Conservation (phyloP, 2,797 vertebrate species). For the Acropternis orthonyx region DNA sequence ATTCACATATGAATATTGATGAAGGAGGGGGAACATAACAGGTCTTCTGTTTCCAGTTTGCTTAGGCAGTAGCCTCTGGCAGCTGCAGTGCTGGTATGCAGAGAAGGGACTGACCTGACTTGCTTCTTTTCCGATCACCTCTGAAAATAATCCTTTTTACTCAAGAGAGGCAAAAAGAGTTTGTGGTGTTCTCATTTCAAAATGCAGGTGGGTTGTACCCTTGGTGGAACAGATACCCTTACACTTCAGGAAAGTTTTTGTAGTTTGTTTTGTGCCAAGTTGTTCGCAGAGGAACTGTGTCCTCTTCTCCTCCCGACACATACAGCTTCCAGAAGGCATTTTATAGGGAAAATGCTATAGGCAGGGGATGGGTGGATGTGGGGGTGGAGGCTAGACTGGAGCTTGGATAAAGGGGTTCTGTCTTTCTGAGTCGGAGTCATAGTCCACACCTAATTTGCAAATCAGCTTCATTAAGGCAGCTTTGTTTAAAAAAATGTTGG, state of each 20-base stretch:
- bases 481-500: conserved; percentile 34
- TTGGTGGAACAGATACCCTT: neutral
- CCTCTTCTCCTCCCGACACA: neutral
- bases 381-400: neutral
- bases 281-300: neutral
- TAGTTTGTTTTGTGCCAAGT: neutral
- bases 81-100: neutral
- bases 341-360: neutral
- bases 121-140: neutral
- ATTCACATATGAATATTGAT: neutral
- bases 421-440: neutral
- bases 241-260: neutral
- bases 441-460: conserved; percentile 7
- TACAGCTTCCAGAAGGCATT: neutral
- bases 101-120: neutral
- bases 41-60: neutral
- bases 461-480: neutral
- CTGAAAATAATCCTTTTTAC: neutral
- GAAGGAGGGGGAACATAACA: neutral
- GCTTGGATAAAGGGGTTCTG: conserved; percentile 1
- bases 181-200: neutral
- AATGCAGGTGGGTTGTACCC: neutral
- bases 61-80: neutral
- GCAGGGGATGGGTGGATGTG: neutral
- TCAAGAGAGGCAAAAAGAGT: neutral